A percentile compares a stretch with the other conserved stretches of the same genome.
phyloP scores from a whole-genome alignment of 2,888 invertebrate genomes.

The Mesorhabditis spiculigera region DNA sequence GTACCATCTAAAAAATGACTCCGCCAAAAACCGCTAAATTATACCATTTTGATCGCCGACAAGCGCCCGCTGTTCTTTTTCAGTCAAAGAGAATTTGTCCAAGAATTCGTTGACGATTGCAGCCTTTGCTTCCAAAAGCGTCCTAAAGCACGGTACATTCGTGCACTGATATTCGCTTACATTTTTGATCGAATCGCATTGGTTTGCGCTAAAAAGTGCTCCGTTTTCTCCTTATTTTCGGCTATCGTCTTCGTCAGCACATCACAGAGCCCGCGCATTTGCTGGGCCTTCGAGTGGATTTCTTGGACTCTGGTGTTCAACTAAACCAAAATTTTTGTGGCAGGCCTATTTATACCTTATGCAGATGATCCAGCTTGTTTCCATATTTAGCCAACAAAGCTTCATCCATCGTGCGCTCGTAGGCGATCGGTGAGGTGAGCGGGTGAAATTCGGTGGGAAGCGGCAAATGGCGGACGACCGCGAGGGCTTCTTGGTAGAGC shows the following conservation, averaged over 20 bases:
- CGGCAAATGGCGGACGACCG: not conserved
- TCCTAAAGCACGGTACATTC: conserved; percentile 53
- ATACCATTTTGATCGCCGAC: conserved; percentile 61
- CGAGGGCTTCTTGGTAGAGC: not conserved
- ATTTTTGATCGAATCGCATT: conserved; percentile 5
- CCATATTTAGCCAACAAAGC: not conserved
- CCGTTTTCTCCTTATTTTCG: conserved; percentile 6
- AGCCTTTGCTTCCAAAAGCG: conserved; percentile 68
- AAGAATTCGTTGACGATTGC: conserved; percentile 74
- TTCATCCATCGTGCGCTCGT: not conserved
- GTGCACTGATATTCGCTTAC: not conserved
- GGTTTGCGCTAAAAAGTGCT: not conserved
- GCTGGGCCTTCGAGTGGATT: not conserved
- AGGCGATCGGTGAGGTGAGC: not conserved
- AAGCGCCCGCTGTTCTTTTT: conserved; percentile 75
- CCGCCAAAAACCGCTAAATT: not conserved
- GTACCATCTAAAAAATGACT: conserved; percentile 24
- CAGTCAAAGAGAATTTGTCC: conserved; percentile 73
- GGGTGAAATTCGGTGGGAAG: not conserved
- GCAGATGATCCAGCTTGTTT: not conserved
- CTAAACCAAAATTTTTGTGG: not conserved
- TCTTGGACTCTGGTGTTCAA: conserved; percentile 3
- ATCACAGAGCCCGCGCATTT: not conserved
- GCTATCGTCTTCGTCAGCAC: not conserved
- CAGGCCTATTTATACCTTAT: not conserved